Evolutionary conservation across 2,113 vertebrate genomes (phyloP), one percentile per base, ranked within the genome.

Genomic region (Oreochromis aureus): DNA sequence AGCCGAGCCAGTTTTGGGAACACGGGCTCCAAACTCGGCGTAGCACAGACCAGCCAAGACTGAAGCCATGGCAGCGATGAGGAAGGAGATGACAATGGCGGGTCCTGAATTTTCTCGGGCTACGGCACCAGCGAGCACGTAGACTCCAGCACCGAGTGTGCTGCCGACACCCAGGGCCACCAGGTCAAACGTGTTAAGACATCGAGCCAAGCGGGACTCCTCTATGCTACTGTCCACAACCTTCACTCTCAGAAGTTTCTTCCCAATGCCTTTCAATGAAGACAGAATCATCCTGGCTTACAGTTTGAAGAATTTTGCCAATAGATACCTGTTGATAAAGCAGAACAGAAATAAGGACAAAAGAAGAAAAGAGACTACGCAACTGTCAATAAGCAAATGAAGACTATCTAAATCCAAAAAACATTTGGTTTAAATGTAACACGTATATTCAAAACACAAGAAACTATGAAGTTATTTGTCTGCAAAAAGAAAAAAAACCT

Each of bases 21-120:
- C 98, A 0, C 99, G 97, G 5, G 99, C 98, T 2, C 99, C 99
- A 0, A 99, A 99, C 94, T 99, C 99, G 3, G 97, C 98, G 0
- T 99, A 99, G 95, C 99, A 99, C 82, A 99, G 96, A 19, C 99
- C 99, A 0, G 98, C 99, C 91, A 99, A 94, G 73, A 99, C 98
- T 0, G 99, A 99, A 18, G 98, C 98, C 89, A 98, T 83, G 0
- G 98, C 98, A 0, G 99, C 98, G 1, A 99, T 98, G 89, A 99
- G 93, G 95, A 99, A 99, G 58, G 97, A 99, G 85, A 99, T 94
- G 61, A 99, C 96, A 0, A 99, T 99, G 92, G 98, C 98, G 0
- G 99, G 98, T 30, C 98, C 99, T 0, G 98, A 95, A 0, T 97
- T 93, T 4, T 97, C 96, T 1, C 98, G 95, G 7, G 99, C 98